A percentile compares a stretch with the other conserved stretches of the same genome.
phyloP scores from a whole-genome alignment of 2,888 invertebrate species.

The Hirtodrosophila duncani region DNA sequence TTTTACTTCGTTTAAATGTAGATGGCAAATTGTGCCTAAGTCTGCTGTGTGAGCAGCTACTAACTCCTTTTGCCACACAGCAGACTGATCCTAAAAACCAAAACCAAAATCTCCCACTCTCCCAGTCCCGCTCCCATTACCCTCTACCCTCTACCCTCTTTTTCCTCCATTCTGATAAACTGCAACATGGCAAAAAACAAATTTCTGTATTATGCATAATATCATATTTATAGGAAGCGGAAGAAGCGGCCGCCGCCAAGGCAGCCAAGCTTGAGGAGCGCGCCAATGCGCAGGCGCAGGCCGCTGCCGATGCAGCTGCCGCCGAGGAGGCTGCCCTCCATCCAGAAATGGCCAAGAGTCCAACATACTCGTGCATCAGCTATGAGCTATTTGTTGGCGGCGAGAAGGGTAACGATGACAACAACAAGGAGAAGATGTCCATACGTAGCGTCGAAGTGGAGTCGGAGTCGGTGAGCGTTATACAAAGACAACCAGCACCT shows the following conservation, averaged over 20 bases:
- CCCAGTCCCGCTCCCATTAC: no score
- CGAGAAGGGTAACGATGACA: conserved; percentile 93
- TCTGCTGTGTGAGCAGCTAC: no score
- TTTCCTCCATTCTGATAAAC: no score
- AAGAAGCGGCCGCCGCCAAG: conserved; percentile 86
- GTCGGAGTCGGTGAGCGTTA: conserved; percentile 94
- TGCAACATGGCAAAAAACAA: conserved; percentile 4
- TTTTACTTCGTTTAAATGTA: no score
- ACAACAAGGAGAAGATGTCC: conserved; percentile 94
- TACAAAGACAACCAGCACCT: conserved; percentile 80
- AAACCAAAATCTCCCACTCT: no score
- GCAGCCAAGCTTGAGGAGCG: conserved; percentile 79
- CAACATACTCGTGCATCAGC: conserved; percentile 94
- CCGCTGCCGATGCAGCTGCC: conserved; percentile 82
- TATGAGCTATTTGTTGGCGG: conserved; percentile 94
- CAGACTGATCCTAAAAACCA: no score
- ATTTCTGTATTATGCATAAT: conserved; percentile 3
- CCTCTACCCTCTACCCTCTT: no score
- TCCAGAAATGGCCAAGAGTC: conserved; percentile 88
- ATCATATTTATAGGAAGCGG: conserved; percentile 85
- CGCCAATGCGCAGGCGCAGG: conserved; percentile 80
- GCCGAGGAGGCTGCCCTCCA: conserved; percentile 79
- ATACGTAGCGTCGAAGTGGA: conserved; percentile 92
- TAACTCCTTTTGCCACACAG: no score
- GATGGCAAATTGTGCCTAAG: no score